Evolutionary conservation across 2,113 vertebrate genomes (phyloP).

Genomic region (Galemys pyrenaicus): DNA sequence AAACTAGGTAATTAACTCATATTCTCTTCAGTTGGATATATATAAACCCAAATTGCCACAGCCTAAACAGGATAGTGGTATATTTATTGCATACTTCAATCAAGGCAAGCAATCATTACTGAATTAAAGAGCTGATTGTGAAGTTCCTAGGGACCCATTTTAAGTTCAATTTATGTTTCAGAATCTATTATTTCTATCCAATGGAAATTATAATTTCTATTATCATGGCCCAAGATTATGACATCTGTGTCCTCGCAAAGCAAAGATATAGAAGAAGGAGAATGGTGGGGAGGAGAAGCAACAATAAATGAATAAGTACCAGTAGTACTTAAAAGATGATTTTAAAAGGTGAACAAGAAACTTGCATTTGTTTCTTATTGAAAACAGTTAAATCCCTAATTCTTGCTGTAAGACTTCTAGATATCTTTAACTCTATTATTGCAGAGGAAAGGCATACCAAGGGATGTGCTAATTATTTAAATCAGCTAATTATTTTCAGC

Average conservation of each 20-base stretch:
- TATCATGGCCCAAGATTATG: accelerated
- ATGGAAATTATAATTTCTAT: too few relatives aligned
- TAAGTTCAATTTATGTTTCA: neutral
- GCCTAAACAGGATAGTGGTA: neutral
- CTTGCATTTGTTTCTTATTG: neutral
- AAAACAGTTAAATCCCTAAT: neutral
- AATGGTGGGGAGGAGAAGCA: accelerated
- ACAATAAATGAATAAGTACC: neutral
- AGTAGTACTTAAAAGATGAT: neutral
- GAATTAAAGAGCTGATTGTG: neutral
- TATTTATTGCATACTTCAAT: neutral
- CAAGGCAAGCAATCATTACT: neutral
- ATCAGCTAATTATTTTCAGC: neutral
- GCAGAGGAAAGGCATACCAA: neutral
- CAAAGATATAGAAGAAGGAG: neutral
- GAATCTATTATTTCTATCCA: too few relatives aligned
- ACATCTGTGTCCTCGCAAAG: neutral
- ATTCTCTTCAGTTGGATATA: neutral
- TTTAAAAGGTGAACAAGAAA: neutral
- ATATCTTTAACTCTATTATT: neutral
- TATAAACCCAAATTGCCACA: neutral
- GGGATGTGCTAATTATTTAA: neutral
- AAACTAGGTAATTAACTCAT: neutral
- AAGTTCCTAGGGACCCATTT: neutral
- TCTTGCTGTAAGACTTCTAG: neutral